A percentile compares a stretch with the other conserved stretches of the same genome.
These are phyloP conservation scores for Archaeoteleia sp. DNA, from an alignment of 2,888 invertebrate genomes.

Conservation along the genomic window DNA sequence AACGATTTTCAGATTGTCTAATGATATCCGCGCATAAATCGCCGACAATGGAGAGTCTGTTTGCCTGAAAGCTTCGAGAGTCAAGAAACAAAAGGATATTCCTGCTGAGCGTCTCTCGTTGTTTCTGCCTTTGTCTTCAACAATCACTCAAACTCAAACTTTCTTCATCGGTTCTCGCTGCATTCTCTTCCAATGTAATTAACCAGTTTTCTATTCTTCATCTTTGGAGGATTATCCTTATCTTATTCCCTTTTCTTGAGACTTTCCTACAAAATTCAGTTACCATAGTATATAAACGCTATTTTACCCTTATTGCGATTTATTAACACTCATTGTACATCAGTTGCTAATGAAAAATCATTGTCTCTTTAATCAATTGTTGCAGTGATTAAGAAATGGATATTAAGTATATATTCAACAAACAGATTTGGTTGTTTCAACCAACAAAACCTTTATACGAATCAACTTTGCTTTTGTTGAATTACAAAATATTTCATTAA, in stretches of 20 bases:
- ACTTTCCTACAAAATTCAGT: not conserved
- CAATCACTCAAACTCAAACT: constrained; percentile 14
- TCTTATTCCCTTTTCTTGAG: not conserved
- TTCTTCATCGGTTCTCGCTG: not conserved
- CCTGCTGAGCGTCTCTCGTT: constrained; percentile 6
- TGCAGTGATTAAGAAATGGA: too few species aligned
- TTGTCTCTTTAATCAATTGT: too few species aligned
- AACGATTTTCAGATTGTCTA: constrained; percentile 57
- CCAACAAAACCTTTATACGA: too few species aligned
- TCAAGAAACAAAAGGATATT: constrained; percentile 27
- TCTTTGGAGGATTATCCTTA: constrained; percentile 7
- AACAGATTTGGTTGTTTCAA: too few species aligned
- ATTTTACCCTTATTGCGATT: too few species aligned
- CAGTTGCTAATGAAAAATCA: too few species aligned
- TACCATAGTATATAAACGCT: too few species aligned
- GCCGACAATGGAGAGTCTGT: constrained; percentile 51
- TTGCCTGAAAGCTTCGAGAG: constrained; percentile 30
- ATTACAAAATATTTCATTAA: too few species aligned
- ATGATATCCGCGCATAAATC: constrained; percentile 62
- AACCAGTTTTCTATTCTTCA: constrained; percentile 12
- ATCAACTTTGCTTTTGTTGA: too few species aligned
- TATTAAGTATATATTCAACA: too few species aligned
- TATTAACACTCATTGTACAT: not conserved
- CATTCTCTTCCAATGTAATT: constrained; percentile 12
- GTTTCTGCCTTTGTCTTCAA: constrained; percentile 13